A percentile compares a stretch with the other conserved stretches of the same genome.
phyloP scores from a whole-genome alignment of 2,888 invertebrate species.

The Phorcus lineatus region DNA sequence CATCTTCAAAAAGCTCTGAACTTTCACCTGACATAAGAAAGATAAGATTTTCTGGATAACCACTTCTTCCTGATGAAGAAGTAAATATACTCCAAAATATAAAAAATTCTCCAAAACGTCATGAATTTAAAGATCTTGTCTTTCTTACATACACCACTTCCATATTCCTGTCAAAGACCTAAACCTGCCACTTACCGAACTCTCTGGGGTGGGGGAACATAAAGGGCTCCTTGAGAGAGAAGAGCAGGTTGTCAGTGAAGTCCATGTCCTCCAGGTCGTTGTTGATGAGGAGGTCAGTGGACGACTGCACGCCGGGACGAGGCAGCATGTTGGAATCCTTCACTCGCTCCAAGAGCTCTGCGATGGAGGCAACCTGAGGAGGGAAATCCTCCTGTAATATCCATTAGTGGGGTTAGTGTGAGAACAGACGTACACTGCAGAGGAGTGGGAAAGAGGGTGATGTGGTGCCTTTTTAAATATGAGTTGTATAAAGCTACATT shows the following conservation, averaged over 20 bases:
- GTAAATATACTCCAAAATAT: too few species aligned
- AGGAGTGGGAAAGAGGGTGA: too few species aligned
- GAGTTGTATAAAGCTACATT: too few species aligned
- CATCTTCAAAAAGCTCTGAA: too few species aligned
- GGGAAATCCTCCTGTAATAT: slow-evolving; percentile 1
- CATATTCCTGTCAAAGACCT: not conserved
- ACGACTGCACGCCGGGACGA: slow-evolving; percentile 38
- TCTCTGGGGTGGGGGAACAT: slow-evolving; percentile 97
- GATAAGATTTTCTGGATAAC: too few species aligned
- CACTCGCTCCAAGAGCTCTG: slow-evolving; percentile 55
- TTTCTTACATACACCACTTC: too few species aligned
- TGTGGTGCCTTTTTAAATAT: too few species aligned
- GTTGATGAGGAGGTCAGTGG: slow-evolving; percentile 57
- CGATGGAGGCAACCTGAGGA: not conserved
- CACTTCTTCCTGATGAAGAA: too few species aligned
- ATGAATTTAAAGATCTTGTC: too few species aligned
- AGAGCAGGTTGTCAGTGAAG: slow-evolving; percentile 76
- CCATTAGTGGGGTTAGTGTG: not conserved
- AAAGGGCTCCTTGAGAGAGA: slow-evolving; percentile 83
- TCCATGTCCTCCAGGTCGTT: slow-evolving; percentile 72
- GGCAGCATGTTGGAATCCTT: slow-evolving; percentile 46
- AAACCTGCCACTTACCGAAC: slow-evolving; percentile 83
- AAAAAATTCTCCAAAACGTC: too few species aligned
- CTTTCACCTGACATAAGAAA: too few species aligned
- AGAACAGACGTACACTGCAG: too few species aligned